These are phyloP conservation scores for Drosophila prostipennis DNA, from an alignment of 2,888 invertebrate species.

Conservation along the genomic window DNA sequence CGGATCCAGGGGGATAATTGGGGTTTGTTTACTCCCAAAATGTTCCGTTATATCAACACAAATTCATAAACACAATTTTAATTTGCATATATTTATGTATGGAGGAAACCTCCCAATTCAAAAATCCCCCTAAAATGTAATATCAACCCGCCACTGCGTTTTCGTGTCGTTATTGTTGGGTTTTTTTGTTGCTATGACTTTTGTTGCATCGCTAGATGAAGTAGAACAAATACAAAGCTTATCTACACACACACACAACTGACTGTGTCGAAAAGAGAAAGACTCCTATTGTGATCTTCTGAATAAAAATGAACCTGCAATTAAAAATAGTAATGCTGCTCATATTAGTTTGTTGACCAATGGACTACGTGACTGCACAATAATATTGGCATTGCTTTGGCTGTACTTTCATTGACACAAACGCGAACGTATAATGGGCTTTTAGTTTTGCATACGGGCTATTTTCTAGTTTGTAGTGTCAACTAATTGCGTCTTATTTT, in stretches of 20 bases:
- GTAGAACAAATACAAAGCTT: conserved; percentile 35
- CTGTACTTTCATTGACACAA: conserved; percentile 27
- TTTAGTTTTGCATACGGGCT: conserved; percentile 37
- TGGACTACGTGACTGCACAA: conserved; percentile 41
- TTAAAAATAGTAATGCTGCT: conserved; percentile 35
- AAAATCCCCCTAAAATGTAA: not conserved
- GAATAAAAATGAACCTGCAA: conserved; percentile 31
- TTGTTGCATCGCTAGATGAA: conserved; percentile 39
- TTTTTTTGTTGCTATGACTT: conserved; percentile 33
- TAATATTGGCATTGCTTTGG: conserved; percentile 42
- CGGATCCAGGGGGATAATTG: not conserved
- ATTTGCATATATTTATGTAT: not conserved
- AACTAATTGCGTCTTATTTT: conserved; percentile 72
- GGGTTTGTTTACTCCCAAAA: not conserved
- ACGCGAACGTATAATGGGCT: conserved; percentile 4
- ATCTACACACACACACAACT: conserved; percentile 3
- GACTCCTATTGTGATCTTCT: conserved; percentile 21
- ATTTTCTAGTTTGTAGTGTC: conserved; percentile 36
- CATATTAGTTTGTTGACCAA: conserved; percentile 37
- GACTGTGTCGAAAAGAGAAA: conserved; percentile 16
- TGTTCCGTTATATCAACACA: not conserved
- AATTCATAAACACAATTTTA: not conserved
- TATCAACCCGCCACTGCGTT: not conserved
- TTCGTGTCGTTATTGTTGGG: conserved; percentile 1
- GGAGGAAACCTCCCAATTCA: too few species aligned